phyloP scores from a whole-genome alignment of 2,888 invertebrate species.

The Epinotia bilunana region DNA sequence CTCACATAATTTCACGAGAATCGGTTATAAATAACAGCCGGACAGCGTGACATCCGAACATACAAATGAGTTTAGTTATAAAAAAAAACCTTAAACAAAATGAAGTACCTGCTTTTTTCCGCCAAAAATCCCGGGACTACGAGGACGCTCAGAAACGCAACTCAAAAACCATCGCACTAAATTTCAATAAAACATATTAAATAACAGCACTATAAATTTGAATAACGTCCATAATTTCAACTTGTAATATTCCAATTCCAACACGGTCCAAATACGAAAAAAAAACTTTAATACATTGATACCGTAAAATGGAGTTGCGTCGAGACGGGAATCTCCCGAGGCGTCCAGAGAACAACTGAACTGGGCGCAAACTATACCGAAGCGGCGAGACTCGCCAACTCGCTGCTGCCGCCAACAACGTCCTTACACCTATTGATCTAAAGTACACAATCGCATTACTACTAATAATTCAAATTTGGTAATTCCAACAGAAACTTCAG shows the following conservation, averaged over 20 bases:
- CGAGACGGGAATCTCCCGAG: not conserved
- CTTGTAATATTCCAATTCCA: not conserved
- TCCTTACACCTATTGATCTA: not conserved
- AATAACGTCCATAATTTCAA: conserved; percentile 25
- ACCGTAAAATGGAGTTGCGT: conserved; percentile 22
- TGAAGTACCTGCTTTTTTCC: not conserved
- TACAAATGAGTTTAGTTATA: too few relatives aligned
- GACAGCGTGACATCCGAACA: too few relatives aligned
- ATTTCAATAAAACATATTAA: conserved; percentile 3
- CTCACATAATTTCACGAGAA: too few relatives aligned
- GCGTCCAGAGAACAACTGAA: conserved; percentile 35
- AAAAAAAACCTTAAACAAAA: too few relatives aligned
- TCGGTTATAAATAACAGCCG: too few relatives aligned
- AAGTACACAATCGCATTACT: too few relatives aligned
- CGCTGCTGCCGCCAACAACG: not conserved
- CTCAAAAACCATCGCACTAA: conserved; percentile 18
- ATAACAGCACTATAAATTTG: conserved; percentile 21
- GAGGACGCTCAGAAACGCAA: conserved; percentile 20
- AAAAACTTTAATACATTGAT: conserved; percentile 14
- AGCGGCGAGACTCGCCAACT: not conserved
- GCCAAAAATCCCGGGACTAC: conserved; percentile 3
- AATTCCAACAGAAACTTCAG: not conserved
- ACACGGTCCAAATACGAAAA: not conserved
- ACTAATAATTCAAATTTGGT: not conserved
- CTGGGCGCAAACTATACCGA: conserved; percentile 6